A percentile compares a stretch with the other conserved stretches of the same genome.
These are phyloP conservation scores for Microcebus murinus DNA, from an alignment of 2,113 vertebrate species.

Conservation along the genomic window DNA sequence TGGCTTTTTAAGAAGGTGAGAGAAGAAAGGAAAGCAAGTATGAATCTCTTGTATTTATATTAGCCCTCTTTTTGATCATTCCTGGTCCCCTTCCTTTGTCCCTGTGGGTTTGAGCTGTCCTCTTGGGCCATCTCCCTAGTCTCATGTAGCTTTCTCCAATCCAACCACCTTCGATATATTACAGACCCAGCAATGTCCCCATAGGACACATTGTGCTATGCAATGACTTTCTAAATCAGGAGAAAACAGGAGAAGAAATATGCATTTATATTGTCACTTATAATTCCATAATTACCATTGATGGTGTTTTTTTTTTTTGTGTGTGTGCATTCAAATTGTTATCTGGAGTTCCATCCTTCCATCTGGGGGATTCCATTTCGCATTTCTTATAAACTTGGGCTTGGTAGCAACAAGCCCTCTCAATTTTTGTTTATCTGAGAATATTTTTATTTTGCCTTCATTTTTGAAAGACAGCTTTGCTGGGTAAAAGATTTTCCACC, in stretches of 20 bases:
- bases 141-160: background rate
- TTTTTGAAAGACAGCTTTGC: conserved; percentile 18
- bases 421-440: background rate
- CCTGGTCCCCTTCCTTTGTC: background rate
- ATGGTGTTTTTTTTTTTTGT: background rate
- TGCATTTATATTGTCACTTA: background rate
- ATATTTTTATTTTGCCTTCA: background rate
- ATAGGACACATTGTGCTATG: background rate
- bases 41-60: background rate
- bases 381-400: background rate
- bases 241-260: background rate
- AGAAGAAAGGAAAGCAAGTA: background rate
- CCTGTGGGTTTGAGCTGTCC: background rate
- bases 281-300: background rate
- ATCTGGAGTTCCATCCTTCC: background rate
- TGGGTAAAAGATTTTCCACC: background rate
- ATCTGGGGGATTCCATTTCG: background rate
- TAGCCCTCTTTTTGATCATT: background rate
- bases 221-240: background rate
- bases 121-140: background rate
- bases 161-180: background rate
- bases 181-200: too few species aligned
- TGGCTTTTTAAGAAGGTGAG: background rate
- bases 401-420: background rate
- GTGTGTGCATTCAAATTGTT: background rate